These are phyloP conservation scores for Zeus faber DNA, from an alignment of 2,113 vertebrate genomes.

Conservation along the genomic window DNA sequence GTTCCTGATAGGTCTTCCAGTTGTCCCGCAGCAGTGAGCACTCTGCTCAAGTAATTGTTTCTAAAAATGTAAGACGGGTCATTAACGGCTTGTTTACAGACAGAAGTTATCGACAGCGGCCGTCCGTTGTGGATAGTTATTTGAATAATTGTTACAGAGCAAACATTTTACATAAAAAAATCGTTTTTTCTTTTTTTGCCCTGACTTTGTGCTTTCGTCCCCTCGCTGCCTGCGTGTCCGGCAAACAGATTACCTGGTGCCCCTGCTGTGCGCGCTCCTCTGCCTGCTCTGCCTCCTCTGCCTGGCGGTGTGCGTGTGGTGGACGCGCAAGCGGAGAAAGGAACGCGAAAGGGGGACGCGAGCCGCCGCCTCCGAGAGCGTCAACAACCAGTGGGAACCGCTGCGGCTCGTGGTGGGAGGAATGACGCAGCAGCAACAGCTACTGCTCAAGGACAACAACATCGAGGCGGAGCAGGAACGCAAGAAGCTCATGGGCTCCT, in stretches of 20 bases:
- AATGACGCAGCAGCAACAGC: slow-evolving; percentile 74
- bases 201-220: neutral
- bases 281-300: slow-evolving; percentile 87
- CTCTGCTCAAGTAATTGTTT: too few relatives aligned
- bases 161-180: too few relatives aligned
- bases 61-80: too few relatives aligned
- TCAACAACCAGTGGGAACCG: slow-evolving; percentile 95
- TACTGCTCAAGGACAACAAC: slow-evolving; percentile 77
- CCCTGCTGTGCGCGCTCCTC: slow-evolving; percentile 81
- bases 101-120: too few relatives aligned
- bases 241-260: slow-evolving; percentile 84
- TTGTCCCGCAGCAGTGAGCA: too few relatives aligned
- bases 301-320: slow-evolving; percentile 89
- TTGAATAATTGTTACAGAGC: too few relatives aligned
- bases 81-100: too few relatives aligned
- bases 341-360: slow-evolving; percentile 82
- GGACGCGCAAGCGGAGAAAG: slow-evolving; percentile 96
- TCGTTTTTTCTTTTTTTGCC: neutral
- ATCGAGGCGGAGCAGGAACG: slow-evolving; percentile 86
- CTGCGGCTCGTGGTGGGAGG: slow-evolving; percentile 82
- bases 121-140: too few relatives aligned
- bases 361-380: slow-evolving; percentile 72
- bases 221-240: neutral
- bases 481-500: slow-evolving; percentile 89
- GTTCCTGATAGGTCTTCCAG: too few relatives aligned